phyloP scores from a whole-genome alignment of 2,113 vertebrate species.

The Nothoprocta pentlandii region DNA sequence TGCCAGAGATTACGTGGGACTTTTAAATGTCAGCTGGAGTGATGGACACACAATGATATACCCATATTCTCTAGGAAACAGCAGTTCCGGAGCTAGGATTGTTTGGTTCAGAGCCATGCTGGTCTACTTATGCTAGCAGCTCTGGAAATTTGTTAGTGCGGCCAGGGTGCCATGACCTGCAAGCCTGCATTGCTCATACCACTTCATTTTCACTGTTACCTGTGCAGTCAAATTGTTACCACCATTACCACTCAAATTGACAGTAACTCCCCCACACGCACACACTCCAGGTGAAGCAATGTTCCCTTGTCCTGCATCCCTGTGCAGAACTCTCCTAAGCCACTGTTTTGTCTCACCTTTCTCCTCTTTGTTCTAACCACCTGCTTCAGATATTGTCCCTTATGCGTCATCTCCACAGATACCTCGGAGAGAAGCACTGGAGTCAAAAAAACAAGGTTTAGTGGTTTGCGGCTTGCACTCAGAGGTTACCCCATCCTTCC shows the following conservation, averaged over 20 bases:
- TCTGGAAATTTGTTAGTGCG: not conserved
- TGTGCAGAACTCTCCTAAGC: not conserved
- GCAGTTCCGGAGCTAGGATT: not conserved
- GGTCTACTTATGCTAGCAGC: not conserved
- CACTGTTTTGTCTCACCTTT: not conserved
- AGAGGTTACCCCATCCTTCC: not conserved
- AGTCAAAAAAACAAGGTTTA: no score
- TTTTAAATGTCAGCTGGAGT: not conserved
- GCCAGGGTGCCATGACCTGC: not conserved
- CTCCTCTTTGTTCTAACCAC: not conserved
- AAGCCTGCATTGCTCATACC: not conserved
- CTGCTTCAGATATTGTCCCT: not conserved
- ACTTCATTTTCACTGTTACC: not conserved
- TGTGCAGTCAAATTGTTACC: no score
- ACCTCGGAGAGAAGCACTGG: not conserved
- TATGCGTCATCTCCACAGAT: not conserved
- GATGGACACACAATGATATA: not conserved
- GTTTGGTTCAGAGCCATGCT: not conserved
- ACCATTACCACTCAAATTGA: not conserved
- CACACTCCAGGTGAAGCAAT: not conserved
- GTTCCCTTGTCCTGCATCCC: not conserved
- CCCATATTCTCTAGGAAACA: not conserved
- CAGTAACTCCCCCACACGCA: not conserved
- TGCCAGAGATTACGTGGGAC: rapidly evolving
- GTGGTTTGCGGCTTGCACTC: not conserved